Base-by-base conservation (phyloP, 2,113 vertebrate species). In the Argyrosomus japonicus region DNA sequence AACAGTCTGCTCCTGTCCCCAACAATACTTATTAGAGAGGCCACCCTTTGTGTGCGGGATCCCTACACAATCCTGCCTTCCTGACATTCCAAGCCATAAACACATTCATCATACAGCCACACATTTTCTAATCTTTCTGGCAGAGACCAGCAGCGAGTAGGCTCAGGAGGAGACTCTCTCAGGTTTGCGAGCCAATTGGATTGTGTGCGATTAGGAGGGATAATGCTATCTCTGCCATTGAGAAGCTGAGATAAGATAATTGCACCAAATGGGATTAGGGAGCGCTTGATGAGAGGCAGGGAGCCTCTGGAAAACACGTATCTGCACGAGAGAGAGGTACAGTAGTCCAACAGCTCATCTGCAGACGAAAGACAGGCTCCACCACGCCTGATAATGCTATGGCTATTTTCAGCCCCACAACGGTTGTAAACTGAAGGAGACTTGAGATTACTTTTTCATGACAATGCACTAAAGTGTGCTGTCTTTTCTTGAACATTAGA, bases 161-260 rank as follows among this genome's bases (percentile, higher is more conserved):
- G 61, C 61, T 69, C 61, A 75, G 81, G 57, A 88, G 83, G 68
- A 90, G 85, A 71, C 82, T 85, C 67, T 73, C 73, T 83, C 87
- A 77, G 85, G 71, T 89, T 91, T 73, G 61, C 21, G 69, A 91
- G 88, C 79, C 89, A 89, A 88, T 62, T 87, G 89, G 93, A 94
- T 93, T 93, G 89, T 83, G 82, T 74, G 79, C 51, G 93, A 95
- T 94, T 95, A 92, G 89, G 51, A 10, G 77, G 92, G 87, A 93
- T 93, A 91, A 94, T 88, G 88, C 72, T 90, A 93, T 93, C 91
- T 80, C 75, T 83, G 82, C 83, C 68, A 88, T 89, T 92, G 93
- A 92, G 93, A 87, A 86, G 89, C 85, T 73, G 58, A 93, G 93
- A 95, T 94, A 95, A 94, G 91, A 94, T 94, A 92, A 95, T 93